Percentiles rank a stretch among this genome's conserved stretches.
phyloP scores from a whole-genome alignment of 2,797 vertebrate species.

The Serranus cabrilla region DNA sequence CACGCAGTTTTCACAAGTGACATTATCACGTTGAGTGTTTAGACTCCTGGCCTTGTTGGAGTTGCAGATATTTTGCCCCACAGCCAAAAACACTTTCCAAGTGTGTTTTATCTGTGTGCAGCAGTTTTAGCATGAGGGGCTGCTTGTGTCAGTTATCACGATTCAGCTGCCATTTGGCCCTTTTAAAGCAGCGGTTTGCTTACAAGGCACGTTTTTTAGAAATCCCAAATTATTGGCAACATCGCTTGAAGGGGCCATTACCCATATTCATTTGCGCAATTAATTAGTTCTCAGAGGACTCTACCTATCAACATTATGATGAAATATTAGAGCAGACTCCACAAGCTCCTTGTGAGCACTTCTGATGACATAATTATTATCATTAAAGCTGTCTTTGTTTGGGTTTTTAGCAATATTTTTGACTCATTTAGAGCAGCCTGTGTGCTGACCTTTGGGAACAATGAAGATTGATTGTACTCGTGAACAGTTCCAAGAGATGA shows the following conservation, averaged over 20 bases:
- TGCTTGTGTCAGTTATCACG: slow-evolving; percentile 37
- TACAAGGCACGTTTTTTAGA: slow-evolving; percentile 24
- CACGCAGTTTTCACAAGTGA: background rate
- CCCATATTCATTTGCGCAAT: slow-evolving; percentile 20
- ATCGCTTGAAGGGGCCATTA: slow-evolving; percentile 24
- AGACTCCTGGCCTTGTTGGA: slow-evolving; percentile 29
- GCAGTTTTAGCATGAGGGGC: slow-evolving; percentile 30
- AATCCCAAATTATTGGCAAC: slow-evolving; percentile 33
- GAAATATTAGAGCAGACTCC: slow-evolving; percentile 15
- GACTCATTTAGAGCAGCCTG: slow-evolving; percentile 20
- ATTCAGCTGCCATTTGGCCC: slow-evolving; percentile 28
- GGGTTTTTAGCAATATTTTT: slow-evolving; percentile 17
- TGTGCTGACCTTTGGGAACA: slow-evolving; percentile 25
- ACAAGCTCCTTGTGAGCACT: background rate
- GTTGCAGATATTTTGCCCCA: slow-evolving; percentile 40
- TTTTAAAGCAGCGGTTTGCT: slow-evolving; percentile 34
- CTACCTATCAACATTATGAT: slow-evolving; percentile 5
- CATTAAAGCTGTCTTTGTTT: slow-evolving; percentile 28
- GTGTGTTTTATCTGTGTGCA: slow-evolving; percentile 54
- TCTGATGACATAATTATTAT: slow-evolving; percentile 27
- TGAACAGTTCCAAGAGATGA: slow-evolving; percentile 18
- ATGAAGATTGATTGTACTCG: slow-evolving; percentile 40
- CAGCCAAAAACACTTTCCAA: slow-evolving; percentile 53
- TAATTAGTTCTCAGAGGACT: slow-evolving; percentile 17
- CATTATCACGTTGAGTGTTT: slow-evolving; percentile 28